A percentile compares a stretch with the other conserved stretches of the same genome.
phyloP scores from a whole-genome alignment of 2,797 vertebrate species.

The Dipus sagitta region DNA sequence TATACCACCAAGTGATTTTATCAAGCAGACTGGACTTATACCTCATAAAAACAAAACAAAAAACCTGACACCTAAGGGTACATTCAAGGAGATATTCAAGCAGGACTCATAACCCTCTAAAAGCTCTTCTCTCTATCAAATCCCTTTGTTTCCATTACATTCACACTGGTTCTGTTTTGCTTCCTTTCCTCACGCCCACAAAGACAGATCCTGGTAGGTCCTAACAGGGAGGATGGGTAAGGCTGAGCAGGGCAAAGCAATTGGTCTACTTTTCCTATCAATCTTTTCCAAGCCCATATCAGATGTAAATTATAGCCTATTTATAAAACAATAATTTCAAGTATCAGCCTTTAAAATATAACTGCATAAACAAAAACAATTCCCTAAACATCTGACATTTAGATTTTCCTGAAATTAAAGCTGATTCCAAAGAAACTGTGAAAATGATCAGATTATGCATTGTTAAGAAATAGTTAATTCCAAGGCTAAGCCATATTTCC shows the following conservation, averaged over 20 bases:
- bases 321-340: conserved; percentile 33
- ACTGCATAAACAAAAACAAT: conserved; percentile 26
- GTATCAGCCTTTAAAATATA: not conserved
- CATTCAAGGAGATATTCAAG: not conserved
- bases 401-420: conserved; percentile 37
- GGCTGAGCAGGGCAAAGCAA: not conserved
- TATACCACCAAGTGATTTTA: not conserved
- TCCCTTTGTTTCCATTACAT: not conserved
- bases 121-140: not conserved
- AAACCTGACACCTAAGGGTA: not conserved
- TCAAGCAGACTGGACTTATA: not conserved
- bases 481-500: not conserved
- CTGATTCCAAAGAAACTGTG: not conserved
- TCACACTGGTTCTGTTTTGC: not conserved
- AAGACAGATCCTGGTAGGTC: not conserved
- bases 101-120: not conserved
- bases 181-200: not conserved
- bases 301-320: not conserved
- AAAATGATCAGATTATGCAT: not conserved
- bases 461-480: not conserved
- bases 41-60: not conserved
- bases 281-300: not conserved
- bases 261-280: not conserved
- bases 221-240: not conserved
- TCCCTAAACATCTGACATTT: conserved; percentile 33